Conservation (phyloP, 2,888 invertebrate species). For the Physocephala rufipes region DNA sequence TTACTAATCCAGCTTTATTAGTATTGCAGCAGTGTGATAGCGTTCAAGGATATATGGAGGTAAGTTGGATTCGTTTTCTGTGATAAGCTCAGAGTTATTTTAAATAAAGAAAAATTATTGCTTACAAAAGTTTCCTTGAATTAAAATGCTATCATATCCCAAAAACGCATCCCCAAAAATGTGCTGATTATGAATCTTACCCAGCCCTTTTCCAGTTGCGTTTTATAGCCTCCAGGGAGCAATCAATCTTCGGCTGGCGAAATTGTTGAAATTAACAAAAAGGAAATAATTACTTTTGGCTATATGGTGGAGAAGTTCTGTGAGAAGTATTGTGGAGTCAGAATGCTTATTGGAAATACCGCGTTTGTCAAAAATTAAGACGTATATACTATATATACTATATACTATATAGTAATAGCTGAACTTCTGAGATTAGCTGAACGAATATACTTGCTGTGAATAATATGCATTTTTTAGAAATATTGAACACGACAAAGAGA, state of each 20-base stretch:
- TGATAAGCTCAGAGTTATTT: too few species aligned
- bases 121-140: too few species aligned
- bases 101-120: too few species aligned
- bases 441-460: too few species aligned
- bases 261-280: conserved; percentile 6
- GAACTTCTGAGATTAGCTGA: too few species aligned
- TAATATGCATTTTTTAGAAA: too few species aligned
- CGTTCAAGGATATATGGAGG: conserved; percentile 66
- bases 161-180: background rate
- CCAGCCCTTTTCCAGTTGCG: background rate
- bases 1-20: conserved; percentile 59
- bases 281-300: conserved; percentile 7
- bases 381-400: too few species aligned
- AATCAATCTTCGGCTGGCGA: conserved; percentile 23
- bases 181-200: conserved; percentile 10
- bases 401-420: too few species aligned
- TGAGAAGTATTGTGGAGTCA: background rate
- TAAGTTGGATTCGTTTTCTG: too few species aligned
- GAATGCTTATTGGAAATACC: background rate
- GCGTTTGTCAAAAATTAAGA: background rate
- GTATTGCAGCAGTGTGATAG: conserved; percentile 65
- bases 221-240: conserved; percentile 28
- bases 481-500: background rate
- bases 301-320: too few species aligned
- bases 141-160: too few species aligned